Evolutionary conservation across 2,888 invertebrate genomes (phyloP).

Genomic region (Tenthredo mesomela): DNA sequence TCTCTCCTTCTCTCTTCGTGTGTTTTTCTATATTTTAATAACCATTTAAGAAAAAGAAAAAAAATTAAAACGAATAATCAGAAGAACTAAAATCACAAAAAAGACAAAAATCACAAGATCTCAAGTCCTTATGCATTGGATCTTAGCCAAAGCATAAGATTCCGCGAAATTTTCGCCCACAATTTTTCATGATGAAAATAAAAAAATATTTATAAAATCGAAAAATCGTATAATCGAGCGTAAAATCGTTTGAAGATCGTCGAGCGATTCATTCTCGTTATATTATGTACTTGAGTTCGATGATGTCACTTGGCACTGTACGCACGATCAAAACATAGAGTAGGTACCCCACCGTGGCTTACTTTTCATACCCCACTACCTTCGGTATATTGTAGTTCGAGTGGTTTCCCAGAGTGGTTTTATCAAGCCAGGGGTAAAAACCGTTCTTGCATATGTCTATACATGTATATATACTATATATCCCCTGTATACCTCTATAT

Average conservation of each 20-base stretch:
- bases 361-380: neutral
- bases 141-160: no score
- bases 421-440: slow-evolving; percentile 1
- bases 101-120: neutral
- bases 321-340: no score
- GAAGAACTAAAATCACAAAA: no score
- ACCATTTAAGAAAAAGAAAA: neutral
- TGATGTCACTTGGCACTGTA: no score
- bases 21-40: neutral
- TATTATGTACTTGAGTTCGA: no score
- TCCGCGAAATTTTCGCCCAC: no score
- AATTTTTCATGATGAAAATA: no score
- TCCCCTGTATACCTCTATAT: neutral
- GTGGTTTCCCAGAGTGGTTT: neutral
- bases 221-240: no score
- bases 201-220: no score
- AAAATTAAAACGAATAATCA: neutral
- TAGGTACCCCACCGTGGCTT: neutral
- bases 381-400: neutral
- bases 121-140: no score
- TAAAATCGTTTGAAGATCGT: no score
- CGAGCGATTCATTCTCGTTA: no score
- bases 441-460: neutral
- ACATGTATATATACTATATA: neutral
- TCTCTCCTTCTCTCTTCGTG: neutral